These are phyloP conservation scores for Panurus biarmicus DNA, from an alignment of 2,113 vertebrate species.

Conservation along the genomic window DNA sequence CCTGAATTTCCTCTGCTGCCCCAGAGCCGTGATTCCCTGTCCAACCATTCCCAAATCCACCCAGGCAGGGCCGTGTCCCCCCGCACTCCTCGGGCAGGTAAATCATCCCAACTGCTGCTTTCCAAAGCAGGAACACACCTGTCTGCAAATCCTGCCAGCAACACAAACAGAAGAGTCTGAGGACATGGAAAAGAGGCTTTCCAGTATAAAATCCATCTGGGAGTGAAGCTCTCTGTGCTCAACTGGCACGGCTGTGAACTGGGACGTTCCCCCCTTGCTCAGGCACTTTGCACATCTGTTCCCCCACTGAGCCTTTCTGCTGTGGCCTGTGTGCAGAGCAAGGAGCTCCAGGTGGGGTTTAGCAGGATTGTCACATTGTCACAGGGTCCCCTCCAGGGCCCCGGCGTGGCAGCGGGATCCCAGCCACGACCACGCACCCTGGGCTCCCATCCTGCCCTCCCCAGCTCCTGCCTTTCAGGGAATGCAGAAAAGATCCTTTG, in stretches of 20 bases:
- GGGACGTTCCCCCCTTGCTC: not conserved
- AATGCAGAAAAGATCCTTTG: conserved; percentile 68
- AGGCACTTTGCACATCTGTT: not conserved
- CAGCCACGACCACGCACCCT: not conserved
- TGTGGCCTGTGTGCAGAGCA: not conserved
- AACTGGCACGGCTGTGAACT: not conserved
- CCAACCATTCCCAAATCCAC: not conserved
- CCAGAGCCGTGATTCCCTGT: not conserved
- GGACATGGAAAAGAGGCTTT: not conserved
- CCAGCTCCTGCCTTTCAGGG: conserved; percentile 59
- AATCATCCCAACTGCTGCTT: not conserved
- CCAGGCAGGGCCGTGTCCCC: not conserved
- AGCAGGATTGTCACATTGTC: no score
- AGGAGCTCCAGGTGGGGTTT: fast-evolving
- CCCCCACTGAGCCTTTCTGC: not conserved
- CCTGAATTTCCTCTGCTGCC: not conserved
- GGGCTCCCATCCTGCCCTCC: conserved; percentile 30
- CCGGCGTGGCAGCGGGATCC: no score
- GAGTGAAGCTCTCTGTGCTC: not conserved
- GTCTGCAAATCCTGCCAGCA: not conserved
- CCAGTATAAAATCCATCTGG: fast-evolving
- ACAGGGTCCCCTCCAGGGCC: no score
- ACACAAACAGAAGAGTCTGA: not conserved
- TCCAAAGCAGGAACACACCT: not conserved
- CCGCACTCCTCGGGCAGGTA: not conserved